Conservation (phyloP, 2,797 vertebrate genomes). For the Aratinga solstitialis region DNA sequence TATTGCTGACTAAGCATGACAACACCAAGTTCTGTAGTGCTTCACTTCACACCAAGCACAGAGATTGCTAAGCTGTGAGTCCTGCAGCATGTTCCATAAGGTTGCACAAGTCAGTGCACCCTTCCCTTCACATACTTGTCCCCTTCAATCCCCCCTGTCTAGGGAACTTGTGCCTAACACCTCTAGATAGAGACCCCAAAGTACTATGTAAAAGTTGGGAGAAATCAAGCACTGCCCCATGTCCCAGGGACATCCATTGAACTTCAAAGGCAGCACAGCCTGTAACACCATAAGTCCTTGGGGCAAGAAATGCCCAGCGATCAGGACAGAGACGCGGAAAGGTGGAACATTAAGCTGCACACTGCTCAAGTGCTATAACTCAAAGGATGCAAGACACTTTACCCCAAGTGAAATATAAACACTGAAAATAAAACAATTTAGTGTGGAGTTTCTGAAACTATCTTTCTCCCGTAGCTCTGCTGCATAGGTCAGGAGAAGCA, state of each 20-base stretch:
- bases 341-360: not conserved
- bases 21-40: not conserved
- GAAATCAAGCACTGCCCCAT: not conserved
- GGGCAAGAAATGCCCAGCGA: not conserved
- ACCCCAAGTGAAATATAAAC: not conserved
- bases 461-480: not conserved
- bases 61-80: not conserved
- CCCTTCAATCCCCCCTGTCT: not conserved
- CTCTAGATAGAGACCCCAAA: not conserved
- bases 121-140: not conserved
- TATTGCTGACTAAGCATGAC: not conserved
- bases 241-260: too few relatives aligned
- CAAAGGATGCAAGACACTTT: not conserved
- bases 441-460: not conserved
- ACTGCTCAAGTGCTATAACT: not conserved
- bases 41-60: not conserved
- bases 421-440: not conserved
- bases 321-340: not conserved
- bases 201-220: rapidly evolving
- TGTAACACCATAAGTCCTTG: not conserved
- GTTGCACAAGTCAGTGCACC: not conserved
- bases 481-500: not conserved
- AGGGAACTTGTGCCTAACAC: not conserved
- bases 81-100: not conserved
- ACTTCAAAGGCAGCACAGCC: not conserved